Evolutionary conservation across 2,113 vertebrate genomes (phyloP), one percentile per base, ranked within the genome.

Genomic region (Apaloderma vittatum): DNA sequence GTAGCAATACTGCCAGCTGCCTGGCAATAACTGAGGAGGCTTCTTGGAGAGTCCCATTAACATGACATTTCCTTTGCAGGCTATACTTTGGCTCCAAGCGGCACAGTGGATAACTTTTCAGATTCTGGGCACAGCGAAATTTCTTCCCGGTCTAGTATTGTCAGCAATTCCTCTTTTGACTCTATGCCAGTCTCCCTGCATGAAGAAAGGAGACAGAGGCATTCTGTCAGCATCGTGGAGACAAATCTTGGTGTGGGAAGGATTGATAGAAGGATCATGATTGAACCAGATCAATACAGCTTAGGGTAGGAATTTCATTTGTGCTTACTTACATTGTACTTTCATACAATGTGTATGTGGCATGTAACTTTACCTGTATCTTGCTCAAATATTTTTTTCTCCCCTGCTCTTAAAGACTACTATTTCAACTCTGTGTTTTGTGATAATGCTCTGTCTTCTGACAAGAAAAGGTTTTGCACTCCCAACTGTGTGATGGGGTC

Each of bases 131-230:
- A 99, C 98, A 99, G 99, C 55, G 99, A 99, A 98, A 99, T 99
- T 95, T 99, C 99, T 49, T 99, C 99, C 15, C 98, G 99, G 90
- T 99, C 99, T 97, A 99, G 99, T 90, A 99, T 99, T 54, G 99
- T 99, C 98, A 99, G 99, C 97, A 99, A 99, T 97, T 99, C 99
- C 15, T 99, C 99, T 34, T 99, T 99, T 92, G 99, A 99, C 96
- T 99, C 99, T 40, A 97, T 99, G 81, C 97, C 98, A 37, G 97
- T 97, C 36, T 92, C 97, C 14, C 88, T 98, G 76, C 99, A 99
- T 65, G 99, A 99, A 15, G 99, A 99, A 91, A 97, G 99, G 91
- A 98, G 99, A 63, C 99, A 99, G 78, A 98, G 99, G 71, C 99
- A 99, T 93, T 99, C 98, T 4, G 99, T 99, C 87, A 99, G 98